phyloP scores from a whole-genome alignment of 2,888 invertebrate genomes.

The Congeria kusceri region DNA sequence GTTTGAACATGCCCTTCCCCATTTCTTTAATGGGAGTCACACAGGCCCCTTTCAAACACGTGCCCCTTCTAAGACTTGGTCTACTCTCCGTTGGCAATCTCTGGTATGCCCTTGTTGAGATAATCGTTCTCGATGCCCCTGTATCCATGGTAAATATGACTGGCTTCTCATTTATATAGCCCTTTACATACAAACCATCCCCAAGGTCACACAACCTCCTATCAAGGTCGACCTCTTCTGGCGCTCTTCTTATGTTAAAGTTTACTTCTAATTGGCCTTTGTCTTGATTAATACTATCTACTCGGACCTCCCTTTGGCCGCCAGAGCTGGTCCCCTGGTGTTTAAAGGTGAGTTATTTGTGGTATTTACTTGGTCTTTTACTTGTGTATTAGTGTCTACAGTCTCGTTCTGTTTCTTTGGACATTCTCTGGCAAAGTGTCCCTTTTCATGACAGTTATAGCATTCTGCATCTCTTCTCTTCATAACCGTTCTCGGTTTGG shows the following conservation, averaged over 20 bases:
- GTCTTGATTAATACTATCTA: too few relatives aligned
- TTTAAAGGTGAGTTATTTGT: too few relatives aligned
- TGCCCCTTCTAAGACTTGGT: constrained; percentile 11
- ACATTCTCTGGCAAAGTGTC: too few relatives aligned
- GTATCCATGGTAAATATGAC: constrained; percentile 28
- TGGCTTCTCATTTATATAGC: neutral
- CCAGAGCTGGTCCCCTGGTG: neutral
- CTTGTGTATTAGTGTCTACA: too few relatives aligned
- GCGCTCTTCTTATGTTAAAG: neutral
- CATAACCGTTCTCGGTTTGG: too few relatives aligned
- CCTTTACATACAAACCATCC: neutral
- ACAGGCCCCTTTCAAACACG: constrained; percentile 17
- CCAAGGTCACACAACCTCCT: neutral
- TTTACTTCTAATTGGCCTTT: neutral
- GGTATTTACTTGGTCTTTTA: too few relatives aligned
- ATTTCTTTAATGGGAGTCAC: constrained; percentile 2
- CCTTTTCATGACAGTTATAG: too few relatives aligned
- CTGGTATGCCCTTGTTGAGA: constrained; percentile 16
- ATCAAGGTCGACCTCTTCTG: neutral
- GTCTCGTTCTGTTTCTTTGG: too few relatives aligned
- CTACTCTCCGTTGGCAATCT: neutral
- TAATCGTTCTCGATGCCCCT: constrained; percentile 18
- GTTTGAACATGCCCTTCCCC: constrained; percentile 5
- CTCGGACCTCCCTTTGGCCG: constrained; percentile 5
- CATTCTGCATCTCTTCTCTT: too few relatives aligned